Evolutionary conservation across 2,797 vertebrate genomes (phyloP).

Genomic region (Rhabdophis nuchalis): DNA sequence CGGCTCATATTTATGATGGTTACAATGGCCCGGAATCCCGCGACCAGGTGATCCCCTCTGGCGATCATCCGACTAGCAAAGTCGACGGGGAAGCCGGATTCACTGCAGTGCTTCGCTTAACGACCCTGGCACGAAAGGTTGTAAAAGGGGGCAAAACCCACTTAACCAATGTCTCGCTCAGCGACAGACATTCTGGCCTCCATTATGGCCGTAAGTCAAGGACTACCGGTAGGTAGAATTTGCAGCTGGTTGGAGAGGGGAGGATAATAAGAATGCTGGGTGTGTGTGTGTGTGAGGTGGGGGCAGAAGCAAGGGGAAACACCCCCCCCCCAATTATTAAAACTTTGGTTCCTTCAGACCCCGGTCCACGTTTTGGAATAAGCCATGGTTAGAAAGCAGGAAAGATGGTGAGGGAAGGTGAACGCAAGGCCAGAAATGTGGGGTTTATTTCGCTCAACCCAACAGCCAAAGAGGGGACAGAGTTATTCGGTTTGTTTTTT

Average conservation of each 20-base stretch:
- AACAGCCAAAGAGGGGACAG: not conserved
- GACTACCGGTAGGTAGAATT: not conserved
- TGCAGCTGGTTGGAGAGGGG: not conserved
- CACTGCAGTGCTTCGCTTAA: not conserved
- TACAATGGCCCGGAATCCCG: not conserved
- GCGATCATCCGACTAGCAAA: no score
- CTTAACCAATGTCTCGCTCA: not conserved
- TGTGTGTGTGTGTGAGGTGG: fast-evolving
- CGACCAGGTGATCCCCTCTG: no score
- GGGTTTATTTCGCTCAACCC: not conserved
- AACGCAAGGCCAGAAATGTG: constrained; percentile 72
- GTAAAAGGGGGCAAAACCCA: not conserved
- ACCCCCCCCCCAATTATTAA: not conserved
- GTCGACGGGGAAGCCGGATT: no score
- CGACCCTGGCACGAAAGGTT: not conserved
- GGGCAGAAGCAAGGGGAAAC: constrained; percentile 12
- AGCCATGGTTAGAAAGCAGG: constrained; percentile 60
- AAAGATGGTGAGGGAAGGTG: constrained; percentile 58
- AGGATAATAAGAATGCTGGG: constrained; percentile 31
- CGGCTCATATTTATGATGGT: not conserved
- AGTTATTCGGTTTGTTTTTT: not conserved
- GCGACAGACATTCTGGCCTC: not conserved
- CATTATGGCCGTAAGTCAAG: not conserved
- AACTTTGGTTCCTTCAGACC: constrained; percentile 72
- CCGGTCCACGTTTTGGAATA: constrained; percentile 75